Conservation (phyloP, 92 coral and sea anemone species). For the Isaurus tuberculatus region DNA sequence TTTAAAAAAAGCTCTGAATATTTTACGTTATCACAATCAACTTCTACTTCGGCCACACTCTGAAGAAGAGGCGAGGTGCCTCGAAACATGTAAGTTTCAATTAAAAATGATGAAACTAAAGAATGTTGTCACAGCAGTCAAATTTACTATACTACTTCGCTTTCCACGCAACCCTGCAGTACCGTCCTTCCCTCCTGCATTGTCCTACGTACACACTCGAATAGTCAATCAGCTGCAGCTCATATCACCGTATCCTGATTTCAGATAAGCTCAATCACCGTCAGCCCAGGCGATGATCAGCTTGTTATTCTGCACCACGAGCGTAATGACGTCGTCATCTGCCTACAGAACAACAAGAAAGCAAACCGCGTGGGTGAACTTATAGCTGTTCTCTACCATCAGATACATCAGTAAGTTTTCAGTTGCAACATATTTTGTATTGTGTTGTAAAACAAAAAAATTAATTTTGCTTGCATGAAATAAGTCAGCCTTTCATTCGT, state of each 20-base stretch:
- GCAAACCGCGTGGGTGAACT: constrained; percentile 90
- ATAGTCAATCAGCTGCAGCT: background rate
- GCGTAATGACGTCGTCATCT: constrained; percentile 89
- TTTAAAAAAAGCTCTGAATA: no score
- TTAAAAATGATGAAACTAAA: no score
- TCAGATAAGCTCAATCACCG: constrained; percentile 67
- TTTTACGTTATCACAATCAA: no score
- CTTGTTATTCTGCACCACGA: constrained; percentile 73
- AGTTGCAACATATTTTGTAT: background rate
- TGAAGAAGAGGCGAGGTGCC: no score
- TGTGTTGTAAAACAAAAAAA: background rate
- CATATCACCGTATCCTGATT: background rate
- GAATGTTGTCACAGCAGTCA: no score
- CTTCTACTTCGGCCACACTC: no score
- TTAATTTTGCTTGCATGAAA: no score
- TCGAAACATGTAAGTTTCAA: no score
- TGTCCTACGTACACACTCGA: background rate
- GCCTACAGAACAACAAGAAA: constrained; percentile 79
- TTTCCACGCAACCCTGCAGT: no score
- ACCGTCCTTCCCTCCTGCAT: background rate
- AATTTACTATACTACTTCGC: no score
- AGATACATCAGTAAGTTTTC: constrained; percentile 80
- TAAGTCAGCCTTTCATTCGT: no score
- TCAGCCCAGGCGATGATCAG: constrained; percentile 87
- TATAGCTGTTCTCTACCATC: constrained; percentile 78